Percentiles rank a stretch among this genome's conserved stretches.
Conservation (phyloP, 2,888 invertebrate genomes). For the Pyrrhosoma nymphula region DNA sequence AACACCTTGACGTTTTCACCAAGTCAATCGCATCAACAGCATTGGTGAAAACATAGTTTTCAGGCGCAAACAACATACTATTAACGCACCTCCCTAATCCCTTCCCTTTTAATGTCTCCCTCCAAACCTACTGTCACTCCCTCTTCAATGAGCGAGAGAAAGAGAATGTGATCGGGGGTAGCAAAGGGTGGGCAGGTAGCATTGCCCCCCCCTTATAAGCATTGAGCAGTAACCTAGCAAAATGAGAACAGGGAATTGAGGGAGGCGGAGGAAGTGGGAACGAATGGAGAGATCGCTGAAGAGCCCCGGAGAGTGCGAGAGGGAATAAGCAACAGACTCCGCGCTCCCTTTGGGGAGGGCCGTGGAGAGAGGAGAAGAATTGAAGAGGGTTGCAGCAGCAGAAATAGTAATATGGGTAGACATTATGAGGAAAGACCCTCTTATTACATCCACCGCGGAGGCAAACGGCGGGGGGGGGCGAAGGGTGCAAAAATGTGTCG, state of each 20-base stretch:
- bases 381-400: neutral
- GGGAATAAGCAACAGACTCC: neutral
- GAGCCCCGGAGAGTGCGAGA: neutral
- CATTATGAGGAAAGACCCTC: conserved; percentile 54
- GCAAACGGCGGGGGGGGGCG: neutral
- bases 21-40: too few relatives aligned
- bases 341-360: neutral
- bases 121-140: too few relatives aligned
- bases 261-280: neutral
- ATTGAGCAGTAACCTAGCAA: neutral
- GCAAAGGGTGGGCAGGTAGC: too few relatives aligned
- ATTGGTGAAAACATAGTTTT: too few relatives aligned
- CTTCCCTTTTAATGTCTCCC: too few relatives aligned
- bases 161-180: too few relatives aligned
- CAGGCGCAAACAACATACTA: too few relatives aligned
- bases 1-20: too few relatives aligned
- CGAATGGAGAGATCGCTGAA: neutral
- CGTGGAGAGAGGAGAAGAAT: neutral
- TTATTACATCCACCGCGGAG: conserved; percentile 29
- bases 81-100: too few relatives aligned
- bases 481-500: neutral
- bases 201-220: too few relatives aligned
- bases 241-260: neutral
- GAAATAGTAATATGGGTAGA: conserved; percentile 38
- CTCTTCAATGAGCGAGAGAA: too few relatives aligned